A percentile compares a stretch with the other conserved stretches of the same genome.
Conservation (phyloP, 2,888 invertebrate genomes). For the Cryptocheilus praepositus region DNA sequence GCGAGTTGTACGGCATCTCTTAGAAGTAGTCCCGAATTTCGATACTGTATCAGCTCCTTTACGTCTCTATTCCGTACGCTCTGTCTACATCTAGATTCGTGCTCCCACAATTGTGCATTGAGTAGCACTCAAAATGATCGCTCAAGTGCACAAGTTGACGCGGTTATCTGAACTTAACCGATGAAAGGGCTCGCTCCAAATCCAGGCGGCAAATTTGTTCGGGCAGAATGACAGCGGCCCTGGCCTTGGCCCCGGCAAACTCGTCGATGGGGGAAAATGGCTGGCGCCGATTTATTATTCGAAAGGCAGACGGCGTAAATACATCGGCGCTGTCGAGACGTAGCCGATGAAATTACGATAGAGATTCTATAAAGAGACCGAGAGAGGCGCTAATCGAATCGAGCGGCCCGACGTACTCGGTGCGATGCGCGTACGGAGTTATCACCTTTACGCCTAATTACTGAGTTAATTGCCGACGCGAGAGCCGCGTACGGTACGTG, state of each 20-base stretch:
- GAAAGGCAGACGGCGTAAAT: slow-evolving; percentile 35
- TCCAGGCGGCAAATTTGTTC: slow-evolving; percentile 34
- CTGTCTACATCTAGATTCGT: too few relatives aligned
- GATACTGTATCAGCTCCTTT: too few relatives aligned
- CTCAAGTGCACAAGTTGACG: too few relatives aligned
- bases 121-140: too few relatives aligned
- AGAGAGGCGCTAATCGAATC: slow-evolving; percentile 36
- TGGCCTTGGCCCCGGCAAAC: slow-evolving; percentile 19
- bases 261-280: slow-evolving; percentile 18
- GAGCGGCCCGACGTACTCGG: neutral
- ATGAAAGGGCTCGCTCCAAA: neutral
- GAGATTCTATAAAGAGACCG: slow-evolving; percentile 35
- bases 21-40: too few relatives aligned
- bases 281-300: slow-evolving; percentile 42
- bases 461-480: slow-evolving; percentile 44
- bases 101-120: too few relatives aligned
- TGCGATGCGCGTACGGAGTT: slow-evolving; percentile 26
- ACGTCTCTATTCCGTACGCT: too few relatives aligned
- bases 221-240: slow-evolving; percentile 28
- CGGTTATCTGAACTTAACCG: too few relatives aligned
- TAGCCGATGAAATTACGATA: slow-evolving; percentile 40
- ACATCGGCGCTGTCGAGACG: slow-evolving; percentile 20
- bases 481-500: slow-evolving; percentile 4
- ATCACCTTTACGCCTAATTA: slow-evolving; percentile 56
- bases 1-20: too few relatives aligned